phyloP scores from a whole-genome alignment of 2,888 invertebrate genomes.

The Drosophila imparisetae region DNA sequence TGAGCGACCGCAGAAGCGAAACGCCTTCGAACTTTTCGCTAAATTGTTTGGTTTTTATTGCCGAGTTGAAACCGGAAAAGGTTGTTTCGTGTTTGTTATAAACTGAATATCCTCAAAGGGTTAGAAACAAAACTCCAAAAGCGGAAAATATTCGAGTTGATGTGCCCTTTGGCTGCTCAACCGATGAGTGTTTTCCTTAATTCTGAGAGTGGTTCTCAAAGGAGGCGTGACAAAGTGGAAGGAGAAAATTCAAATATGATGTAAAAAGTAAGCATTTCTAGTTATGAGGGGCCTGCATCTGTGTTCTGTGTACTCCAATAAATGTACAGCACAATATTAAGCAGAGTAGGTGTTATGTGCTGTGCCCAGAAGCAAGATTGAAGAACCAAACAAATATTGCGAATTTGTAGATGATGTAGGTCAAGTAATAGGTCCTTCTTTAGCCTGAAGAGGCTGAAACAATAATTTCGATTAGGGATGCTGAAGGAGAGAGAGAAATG shows the following conservation, averaged over 20 bases:
- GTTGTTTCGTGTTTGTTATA: constrained; percentile 45
- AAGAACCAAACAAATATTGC: constrained; percentile 39
- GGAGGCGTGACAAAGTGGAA: constrained; percentile 3
- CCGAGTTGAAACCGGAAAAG: constrained; percentile 48
- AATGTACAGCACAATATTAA: constrained; percentile 9
- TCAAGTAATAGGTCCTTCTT: background rate
- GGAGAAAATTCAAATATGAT: background rate
- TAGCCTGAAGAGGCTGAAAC: constrained; percentile 52
- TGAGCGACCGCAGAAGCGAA: constrained; percentile 54
- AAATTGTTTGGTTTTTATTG: constrained; percentile 52
- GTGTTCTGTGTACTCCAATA: background rate
- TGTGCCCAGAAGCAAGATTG: constrained; percentile 28
- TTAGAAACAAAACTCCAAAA: constrained; percentile 35
- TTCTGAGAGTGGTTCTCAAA: constrained; percentile 21
- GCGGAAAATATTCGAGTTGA: constrained; percentile 48
- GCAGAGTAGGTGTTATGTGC: constrained; percentile 7
- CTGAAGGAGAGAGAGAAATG: constrained; percentile 36
- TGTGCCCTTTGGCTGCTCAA: constrained; percentile 51
- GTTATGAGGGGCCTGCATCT: constrained; percentile 7
- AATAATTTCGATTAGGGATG: constrained; percentile 63
- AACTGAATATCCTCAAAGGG: constrained; percentile 35
- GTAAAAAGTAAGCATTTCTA: background rate
- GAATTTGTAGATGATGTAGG: constrained; percentile 8
- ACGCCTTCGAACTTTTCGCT: constrained; percentile 57
- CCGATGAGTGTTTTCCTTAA: constrained; percentile 43